Base-by-base conservation (phyloP, 2,888 invertebrate species). In the Dugesia japonica region DNA sequence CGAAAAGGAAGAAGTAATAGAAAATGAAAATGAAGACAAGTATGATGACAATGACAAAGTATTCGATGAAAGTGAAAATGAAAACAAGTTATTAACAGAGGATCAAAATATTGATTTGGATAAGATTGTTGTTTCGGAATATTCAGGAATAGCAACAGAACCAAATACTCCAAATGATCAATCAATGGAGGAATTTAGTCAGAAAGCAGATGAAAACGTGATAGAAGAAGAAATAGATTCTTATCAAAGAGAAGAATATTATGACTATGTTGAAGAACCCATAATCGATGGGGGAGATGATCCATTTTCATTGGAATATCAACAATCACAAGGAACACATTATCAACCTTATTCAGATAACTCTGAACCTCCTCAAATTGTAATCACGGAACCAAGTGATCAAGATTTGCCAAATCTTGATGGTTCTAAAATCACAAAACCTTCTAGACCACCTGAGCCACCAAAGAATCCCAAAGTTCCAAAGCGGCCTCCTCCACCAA, bases 211-310 rank as follows among this genome's bases (percentile, higher is more conserved):
- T 4, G 56, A 56, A 23, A 20, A n/a, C 17, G 23, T 7, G 7
- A 56, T 56, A n/a, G 56, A 56, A 20, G 56, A 56, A 23, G 7
- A 4, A n/a, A 9, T 20, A 7, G 23, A 56, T 23, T 1, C 9
- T 23, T 56, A 56, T 56, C 56, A 56, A n/a, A n/a, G 56, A 56
- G 56, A 56, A n/a, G 56, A 56, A 56, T 56, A 56, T 56, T 56
- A 56, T 56, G 56, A 56, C 17, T 56, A 56, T 23, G 56, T 56
- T 7, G 56, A 56, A 56, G 56, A 56, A 56, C 56, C 56, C 4
- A 23, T 56, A 13, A n/a, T 7, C 7, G 56, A 56, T 56, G 56
- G 20, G 7, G 56, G 56, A 56, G 56, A 56, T 56, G 56, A 56
- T 56, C 56, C 56, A 23, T 56, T 56, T 23, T 56, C 56, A 56